A percentile compares a stretch with the other conserved stretches of the same genome.
These are phyloP conservation scores for Drosophila quadrilineata DNA, from an alignment of 1,140 invertebrate genomes.

Conservation along the genomic window DNA sequence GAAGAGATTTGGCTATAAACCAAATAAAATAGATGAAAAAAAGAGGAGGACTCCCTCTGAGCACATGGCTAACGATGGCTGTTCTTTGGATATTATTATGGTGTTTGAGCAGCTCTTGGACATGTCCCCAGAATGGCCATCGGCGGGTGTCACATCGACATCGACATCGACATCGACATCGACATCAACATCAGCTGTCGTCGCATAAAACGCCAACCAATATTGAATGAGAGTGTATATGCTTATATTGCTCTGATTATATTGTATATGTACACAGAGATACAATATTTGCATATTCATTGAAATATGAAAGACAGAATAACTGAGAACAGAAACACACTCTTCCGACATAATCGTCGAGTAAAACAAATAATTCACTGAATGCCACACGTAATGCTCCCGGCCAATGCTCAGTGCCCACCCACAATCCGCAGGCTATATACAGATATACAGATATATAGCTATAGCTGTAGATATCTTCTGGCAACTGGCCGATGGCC, in stretches of 20 bases:
- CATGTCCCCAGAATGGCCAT: too few relatives aligned
- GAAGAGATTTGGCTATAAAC: conserved; percentile 14
- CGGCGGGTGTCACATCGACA: too few relatives aligned
- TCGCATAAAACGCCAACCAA: conserved; percentile 34
- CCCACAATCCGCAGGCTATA: conserved; percentile 5
- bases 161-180: conserved; percentile 5
- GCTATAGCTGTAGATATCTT: conserved; percentile 14
- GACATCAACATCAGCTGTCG: conserved; percentile 57
- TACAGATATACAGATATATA: too few relatives aligned
- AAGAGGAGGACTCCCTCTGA: too few relatives aligned
- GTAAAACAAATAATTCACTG: conserved; percentile 49
- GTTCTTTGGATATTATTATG: conserved; percentile 20
- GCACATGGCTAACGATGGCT: not conserved
- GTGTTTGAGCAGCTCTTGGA: conserved; percentile 45
- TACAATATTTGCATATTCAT: conserved; percentile 72
- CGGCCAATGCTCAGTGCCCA: too few relatives aligned
- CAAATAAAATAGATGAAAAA: too few relatives aligned
- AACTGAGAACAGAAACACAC: conserved; percentile 38
- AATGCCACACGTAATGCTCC: conserved; percentile 7
- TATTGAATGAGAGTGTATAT: not conserved
- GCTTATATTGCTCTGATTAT: too few relatives aligned
- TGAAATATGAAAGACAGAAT: conserved; percentile 62
- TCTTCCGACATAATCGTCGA: conserved; percentile 61
- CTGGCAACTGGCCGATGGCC: conserved; percentile 11
- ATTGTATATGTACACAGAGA: conserved; percentile 5